Conservation (phyloP, 2,888 invertebrate species). For the Copidosoma aretas region DNA sequence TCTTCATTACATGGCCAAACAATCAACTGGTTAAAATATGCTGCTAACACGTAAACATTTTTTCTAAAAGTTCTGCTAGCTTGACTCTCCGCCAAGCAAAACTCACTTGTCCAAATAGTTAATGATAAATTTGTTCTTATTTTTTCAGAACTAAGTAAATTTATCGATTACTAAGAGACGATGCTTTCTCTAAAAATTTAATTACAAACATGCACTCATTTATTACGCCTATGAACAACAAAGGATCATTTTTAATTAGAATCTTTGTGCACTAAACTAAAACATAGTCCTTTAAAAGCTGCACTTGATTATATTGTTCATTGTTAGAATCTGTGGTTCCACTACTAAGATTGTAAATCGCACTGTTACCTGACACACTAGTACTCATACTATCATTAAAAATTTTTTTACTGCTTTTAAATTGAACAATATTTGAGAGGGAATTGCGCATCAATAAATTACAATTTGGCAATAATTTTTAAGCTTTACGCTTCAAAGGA, state of each 20-base stretch:
- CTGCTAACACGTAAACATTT: slow-evolving; percentile 20
- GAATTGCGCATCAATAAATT: neutral
- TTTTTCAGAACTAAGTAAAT: slow-evolving; percentile 34
- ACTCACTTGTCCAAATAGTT: slow-evolving; percentile 5
- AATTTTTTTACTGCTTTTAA: too few relatives aligned
- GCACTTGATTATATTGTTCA: too few relatives aligned
- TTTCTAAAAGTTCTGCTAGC: slow-evolving; percentile 32
- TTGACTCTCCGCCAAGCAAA: slow-evolving; percentile 25
- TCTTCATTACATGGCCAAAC: slow-evolving; percentile 18
- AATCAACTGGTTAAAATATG: slow-evolving; percentile 24
- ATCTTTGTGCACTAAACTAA: too few relatives aligned
- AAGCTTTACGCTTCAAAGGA: too few relatives aligned
- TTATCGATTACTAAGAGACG: slow-evolving; percentile 2
- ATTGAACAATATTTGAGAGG: too few relatives aligned
- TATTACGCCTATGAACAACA: neutral
- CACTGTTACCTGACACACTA: too few relatives aligned
- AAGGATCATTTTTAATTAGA: too few relatives aligned
- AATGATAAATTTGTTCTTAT: slow-evolving; percentile 31
- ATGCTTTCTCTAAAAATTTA: neutral
- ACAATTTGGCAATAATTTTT: too few relatives aligned
- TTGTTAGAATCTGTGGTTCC: too few relatives aligned
- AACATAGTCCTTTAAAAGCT: too few relatives aligned
- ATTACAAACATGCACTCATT: slow-evolving; percentile 1
- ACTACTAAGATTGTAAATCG: too few relatives aligned
- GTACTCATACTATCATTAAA: too few relatives aligned